phyloP scores from a whole-genome alignment of 2,113 vertebrate genomes.

The Stigmatopora nigra region DNA sequence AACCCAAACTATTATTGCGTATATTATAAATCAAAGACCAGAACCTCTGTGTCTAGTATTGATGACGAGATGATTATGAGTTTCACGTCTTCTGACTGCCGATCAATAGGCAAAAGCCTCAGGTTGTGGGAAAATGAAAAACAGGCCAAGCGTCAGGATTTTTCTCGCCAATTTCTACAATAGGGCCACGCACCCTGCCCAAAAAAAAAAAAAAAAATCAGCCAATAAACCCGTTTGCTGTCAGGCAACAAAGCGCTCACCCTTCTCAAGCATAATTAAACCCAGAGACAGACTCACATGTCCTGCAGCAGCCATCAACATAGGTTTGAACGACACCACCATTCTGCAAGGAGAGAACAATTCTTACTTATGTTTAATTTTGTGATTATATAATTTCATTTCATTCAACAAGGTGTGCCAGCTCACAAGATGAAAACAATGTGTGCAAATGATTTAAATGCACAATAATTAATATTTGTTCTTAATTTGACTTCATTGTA shows the following conservation, averaged over 20 bases:
- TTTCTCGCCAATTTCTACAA: slow-evolving; percentile 57
- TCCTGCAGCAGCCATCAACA: slow-evolving; percentile 94
- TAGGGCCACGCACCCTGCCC: slow-evolving; percentile 59
- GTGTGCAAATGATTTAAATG: too few species aligned
- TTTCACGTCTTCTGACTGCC: not conserved
- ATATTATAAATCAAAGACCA: slow-evolving; percentile 28
- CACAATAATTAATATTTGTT: not conserved
- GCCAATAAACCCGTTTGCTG: slow-evolving; percentile 65
- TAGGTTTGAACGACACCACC: slow-evolving; percentile 86
- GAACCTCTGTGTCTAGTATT: slow-evolving; percentile 38
- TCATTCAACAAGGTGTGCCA: not conserved
- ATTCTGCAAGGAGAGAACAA: slow-evolving; percentile 72
- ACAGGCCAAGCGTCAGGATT: slow-evolving; percentile 35
- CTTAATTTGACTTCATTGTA: not conserved
- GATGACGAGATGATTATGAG: not conserved
- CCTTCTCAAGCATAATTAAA: slow-evolving; percentile 52
- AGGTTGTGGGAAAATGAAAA: slow-evolving; percentile 34
- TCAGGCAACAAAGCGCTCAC: slow-evolving; percentile 68
- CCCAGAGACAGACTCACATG: slow-evolving; percentile 85
- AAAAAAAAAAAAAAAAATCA: slow-evolving; percentile 42
- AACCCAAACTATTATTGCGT: slow-evolving; percentile 34
- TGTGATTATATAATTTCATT: not conserved
- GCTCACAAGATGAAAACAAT: not conserved
- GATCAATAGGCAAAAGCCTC: slow-evolving; percentile 26
- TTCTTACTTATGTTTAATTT: not conserved